Percentiles rank a stretch among this genome's conserved stretches.
These are phyloP conservation scores for Standfussiana lucernea DNA, from an alignment of 2,888 invertebrate species.

Conservation along the genomic window DNA sequence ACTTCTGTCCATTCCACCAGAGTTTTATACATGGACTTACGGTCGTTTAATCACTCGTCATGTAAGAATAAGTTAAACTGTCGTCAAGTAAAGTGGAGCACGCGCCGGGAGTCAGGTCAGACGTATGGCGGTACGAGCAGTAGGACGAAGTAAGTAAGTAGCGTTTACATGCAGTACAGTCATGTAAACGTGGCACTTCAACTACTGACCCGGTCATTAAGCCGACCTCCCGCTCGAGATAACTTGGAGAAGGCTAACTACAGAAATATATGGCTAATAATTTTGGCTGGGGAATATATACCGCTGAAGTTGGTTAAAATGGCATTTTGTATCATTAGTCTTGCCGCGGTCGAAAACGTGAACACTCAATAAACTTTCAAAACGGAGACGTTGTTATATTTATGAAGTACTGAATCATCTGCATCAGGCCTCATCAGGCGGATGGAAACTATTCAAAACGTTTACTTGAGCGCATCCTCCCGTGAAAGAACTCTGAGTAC, in stretches of 20 bases:
- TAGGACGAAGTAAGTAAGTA: neutral
- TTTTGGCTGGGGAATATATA: neutral
- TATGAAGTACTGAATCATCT: neutral
- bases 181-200: constrained; percentile 36
- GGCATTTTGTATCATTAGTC: neutral
- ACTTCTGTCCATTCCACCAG: neutral
- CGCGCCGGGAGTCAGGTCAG: neutral
- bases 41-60: neutral
- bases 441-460: neutral
- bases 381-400: neutral
- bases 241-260: constrained; percentile 26
- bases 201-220: constrained; percentile 53
- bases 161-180: constrained; percentile 15
- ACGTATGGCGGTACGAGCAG: neutral
- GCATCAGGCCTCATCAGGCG: neutral
- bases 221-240: constrained; percentile 8
- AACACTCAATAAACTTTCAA: neutral
- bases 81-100: constrained; percentile 41
- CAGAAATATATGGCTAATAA: constrained; percentile 2
- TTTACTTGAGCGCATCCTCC: neutral
- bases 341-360: neutral
- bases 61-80: constrained; percentile 7
- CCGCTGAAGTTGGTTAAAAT: constrained; percentile 14
- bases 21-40: neutral
- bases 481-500: neutral